These are phyloP conservation scores for Periophthalmus magnuspinnatus DNA, from an alignment of 2,797 vertebrate genomes.

Conservation along the genomic window DNA sequence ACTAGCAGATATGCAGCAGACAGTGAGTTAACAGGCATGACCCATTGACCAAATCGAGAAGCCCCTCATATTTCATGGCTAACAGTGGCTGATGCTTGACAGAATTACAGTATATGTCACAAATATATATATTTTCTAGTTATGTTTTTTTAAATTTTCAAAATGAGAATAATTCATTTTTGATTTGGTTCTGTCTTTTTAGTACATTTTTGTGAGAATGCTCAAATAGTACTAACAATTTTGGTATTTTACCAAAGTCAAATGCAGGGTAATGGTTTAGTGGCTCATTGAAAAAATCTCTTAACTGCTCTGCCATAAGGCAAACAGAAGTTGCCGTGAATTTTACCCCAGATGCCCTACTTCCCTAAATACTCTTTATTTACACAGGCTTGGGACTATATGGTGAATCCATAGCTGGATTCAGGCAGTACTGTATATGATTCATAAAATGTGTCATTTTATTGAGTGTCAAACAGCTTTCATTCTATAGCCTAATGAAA, in stretches of 20 bases:
- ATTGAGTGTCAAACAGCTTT: conserved; percentile 47
- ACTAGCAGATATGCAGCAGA: conserved; percentile 17
- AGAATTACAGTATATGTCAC: background rate
- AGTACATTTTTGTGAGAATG: no score
- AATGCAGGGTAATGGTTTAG: no score
- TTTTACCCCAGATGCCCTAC: background rate
- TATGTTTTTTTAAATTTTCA: no score
- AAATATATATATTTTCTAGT: no score
- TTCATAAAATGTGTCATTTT: conserved; percentile 33
- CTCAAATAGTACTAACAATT: no score
- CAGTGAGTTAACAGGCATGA: conserved; percentile 23
- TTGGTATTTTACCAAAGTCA: no score
- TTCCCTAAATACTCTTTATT: background rate
- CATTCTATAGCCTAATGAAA: conserved; percentile 61
- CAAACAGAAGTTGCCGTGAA: no score
- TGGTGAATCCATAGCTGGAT: background rate
- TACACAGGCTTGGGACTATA: background rate
- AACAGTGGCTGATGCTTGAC: background rate
- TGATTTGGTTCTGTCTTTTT: no score
- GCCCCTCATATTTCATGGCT: background rate
- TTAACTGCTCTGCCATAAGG: no score
- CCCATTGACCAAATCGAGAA: conserved; percentile 21
- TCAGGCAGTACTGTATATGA: background rate
- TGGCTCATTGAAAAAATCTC: no score
- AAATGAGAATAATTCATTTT: no score